Conservation (phyloP, 2,888 invertebrate genomes). For the Clepsis dumicolana region DNA sequence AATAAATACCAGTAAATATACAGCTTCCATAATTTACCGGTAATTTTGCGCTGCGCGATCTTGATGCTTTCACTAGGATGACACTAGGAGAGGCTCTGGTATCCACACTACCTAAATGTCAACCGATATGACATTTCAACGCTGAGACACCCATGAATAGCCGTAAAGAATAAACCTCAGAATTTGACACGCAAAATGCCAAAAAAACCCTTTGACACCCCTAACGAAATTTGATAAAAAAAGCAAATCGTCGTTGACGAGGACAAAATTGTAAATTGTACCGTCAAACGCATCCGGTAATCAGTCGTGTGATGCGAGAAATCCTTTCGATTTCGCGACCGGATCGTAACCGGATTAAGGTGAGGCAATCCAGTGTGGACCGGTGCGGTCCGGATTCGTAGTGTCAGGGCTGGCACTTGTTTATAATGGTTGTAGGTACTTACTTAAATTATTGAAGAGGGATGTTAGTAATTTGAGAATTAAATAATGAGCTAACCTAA, state of each 20-base stretch:
- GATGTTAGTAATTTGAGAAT: not conserved
- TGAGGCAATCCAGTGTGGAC: conserved; percentile 45
- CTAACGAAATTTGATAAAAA: conserved; percentile 7
- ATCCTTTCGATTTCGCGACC: conserved; percentile 42
- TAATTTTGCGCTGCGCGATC: too few species aligned
- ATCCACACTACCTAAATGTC: too few species aligned
- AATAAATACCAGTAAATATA: too few species aligned
- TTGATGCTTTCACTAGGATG: too few species aligned
- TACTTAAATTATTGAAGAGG: not conserved
- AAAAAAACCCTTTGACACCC: not conserved
- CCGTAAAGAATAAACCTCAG: not conserved
- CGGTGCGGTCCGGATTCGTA: conserved; percentile 40
- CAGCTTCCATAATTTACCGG: too few species aligned
- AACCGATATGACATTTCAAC: too few species aligned
- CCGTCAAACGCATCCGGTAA: conserved; percentile 32
- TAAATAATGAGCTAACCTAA: not conserved
- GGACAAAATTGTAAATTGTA: conserved; percentile 15
- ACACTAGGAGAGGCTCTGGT: too few species aligned
- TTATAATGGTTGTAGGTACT: not conserved
- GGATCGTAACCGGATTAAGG: conserved; percentile 50
- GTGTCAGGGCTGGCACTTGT: conserved; percentile 20
- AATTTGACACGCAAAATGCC: not conserved
- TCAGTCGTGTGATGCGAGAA: conserved; percentile 33
- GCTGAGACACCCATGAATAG: too few species aligned
- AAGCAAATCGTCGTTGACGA: conserved; percentile 14